Evolutionary conservation across 2,797 vertebrate species (phyloP).

Genomic region (Caiman crocodilus): DNA sequence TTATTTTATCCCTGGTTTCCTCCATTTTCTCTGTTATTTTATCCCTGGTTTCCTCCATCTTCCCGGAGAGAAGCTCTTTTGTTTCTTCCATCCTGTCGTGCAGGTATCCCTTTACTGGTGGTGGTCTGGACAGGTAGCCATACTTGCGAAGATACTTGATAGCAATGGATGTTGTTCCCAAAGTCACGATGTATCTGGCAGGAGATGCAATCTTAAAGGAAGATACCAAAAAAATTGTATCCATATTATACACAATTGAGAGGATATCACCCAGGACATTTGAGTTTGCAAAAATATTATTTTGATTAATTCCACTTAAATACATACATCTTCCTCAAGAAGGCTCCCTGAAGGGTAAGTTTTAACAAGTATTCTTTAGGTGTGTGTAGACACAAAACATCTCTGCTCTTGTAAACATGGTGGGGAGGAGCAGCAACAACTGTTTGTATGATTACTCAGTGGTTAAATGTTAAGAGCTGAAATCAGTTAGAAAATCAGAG

Average conservation of each 20-base stretch:
- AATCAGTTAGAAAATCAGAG: too few relatives aligned
- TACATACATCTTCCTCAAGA: too few relatives aligned
- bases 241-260: not conserved
- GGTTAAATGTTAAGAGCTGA: too few relatives aligned
- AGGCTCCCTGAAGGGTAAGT: too few relatives aligned
- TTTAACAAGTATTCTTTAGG: too few relatives aligned
- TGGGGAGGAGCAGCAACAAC: too few relatives aligned
- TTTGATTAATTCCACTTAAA: not conserved
- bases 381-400: too few relatives aligned
- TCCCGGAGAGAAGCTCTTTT: conserved; percentile 88
- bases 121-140: conserved; percentile 94
- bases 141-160: conserved; percentile 93
- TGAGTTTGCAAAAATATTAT: not conserved
- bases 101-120: conserved; percentile 93
- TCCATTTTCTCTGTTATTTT: conserved; percentile 85
- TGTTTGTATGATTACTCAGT: too few relatives aligned
- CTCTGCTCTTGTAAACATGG: too few relatives aligned
- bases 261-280: not conserved
- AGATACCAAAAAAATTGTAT: conserved; percentile 26
- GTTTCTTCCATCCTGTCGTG: conserved; percentile 97
- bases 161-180: conserved; percentile 94
- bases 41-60: conserved; percentile 92
- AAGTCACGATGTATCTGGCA: conserved; percentile 92
- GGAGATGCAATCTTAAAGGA: conserved; percentile 92
- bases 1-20: conserved; percentile 89